phyloP scores from a whole-genome alignment of 23 tunicate species.

The Trididemnum nubilum region DNA sequence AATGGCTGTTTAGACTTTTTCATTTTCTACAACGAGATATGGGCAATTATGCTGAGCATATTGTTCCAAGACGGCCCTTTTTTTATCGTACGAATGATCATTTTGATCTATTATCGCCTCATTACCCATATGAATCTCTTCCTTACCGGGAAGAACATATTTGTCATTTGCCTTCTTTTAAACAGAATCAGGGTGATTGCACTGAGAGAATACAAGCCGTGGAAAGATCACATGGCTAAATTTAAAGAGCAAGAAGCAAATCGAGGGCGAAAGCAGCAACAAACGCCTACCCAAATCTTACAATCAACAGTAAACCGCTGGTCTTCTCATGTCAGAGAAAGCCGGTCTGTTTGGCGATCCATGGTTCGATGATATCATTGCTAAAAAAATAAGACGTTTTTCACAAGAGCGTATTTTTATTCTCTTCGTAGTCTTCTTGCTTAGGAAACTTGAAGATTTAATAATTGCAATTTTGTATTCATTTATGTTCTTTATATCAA shows the following conservation, averaged over 20 bases:
- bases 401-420: too few species aligned
- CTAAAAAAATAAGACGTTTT: too few species aligned
- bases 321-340: too few species aligned
- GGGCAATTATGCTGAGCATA: slow-evolving; percentile 44
- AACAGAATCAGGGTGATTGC: slow-evolving; percentile 48
- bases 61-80: slow-evolving; percentile 67
- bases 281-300: too few species aligned
- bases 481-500: too few species aligned
- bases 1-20: slow-evolving; percentile 17
- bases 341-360: background rate
- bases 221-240: slow-evolving; percentile 42
- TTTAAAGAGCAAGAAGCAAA: too few species aligned
- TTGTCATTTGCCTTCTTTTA: slow-evolving; percentile 26
- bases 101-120: slow-evolving; percentile 28
- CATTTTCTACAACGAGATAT: slow-evolving; percentile 54
- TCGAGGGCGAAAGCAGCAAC: too few species aligned
- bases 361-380: too few species aligned
- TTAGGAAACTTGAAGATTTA: too few species aligned
- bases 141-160: slow-evolving; percentile 44
- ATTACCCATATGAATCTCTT: slow-evolving; percentile 45
- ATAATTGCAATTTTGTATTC: too few species aligned
- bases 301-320: too few species aligned
- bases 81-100: slow-evolving; percentile 36
- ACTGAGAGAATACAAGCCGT: slow-evolving; percentile 13
- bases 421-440: too few species aligned